Base-by-base conservation (phyloP, 1,140 invertebrate species). In the Euura saliciscinereae region DNA sequence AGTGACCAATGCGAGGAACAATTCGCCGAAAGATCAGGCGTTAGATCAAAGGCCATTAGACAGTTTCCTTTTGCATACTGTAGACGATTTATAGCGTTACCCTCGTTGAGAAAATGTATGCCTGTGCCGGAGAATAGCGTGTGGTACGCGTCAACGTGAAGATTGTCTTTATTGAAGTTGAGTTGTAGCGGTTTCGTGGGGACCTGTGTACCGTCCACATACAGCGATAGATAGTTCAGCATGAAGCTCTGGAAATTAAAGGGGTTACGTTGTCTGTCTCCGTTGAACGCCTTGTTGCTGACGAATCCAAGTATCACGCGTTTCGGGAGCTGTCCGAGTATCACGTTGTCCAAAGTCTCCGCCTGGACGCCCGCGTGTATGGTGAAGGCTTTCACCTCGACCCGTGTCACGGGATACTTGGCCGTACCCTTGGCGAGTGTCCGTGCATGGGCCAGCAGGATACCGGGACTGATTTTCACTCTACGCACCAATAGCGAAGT, bases 391-490 rank as follows among this genome's bases (percentile, higher is more conserved):
- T 85, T 86, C 6, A 84, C 76, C 75, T 85, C 84, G 4, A 80
- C 81, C 72, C 82, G 71, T 6, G 83, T 84, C 11, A 87, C 74
- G 2, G 83, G 83, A 79, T 85, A 84, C 78, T 86, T 86, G 6
- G 84, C 83, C 7, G 83, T 83, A 42, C 79, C 76, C 65, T 79
- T 71, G 0, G 81, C 75, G 70, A 86, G 75, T 13, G 82, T 77
- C 76, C 82, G 82, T 73, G 82, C 76, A 75, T 86, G 82, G 2
- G 78, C 77, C 11, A 87, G 70, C 69, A 85, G 74, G 5, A 86
- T 74, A 28, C 70, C 74, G 44, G 82, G 84, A 71, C 79, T 83
- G 8, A 85, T 82, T 74, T 82, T 79, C 7, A 74, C 76, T 75
- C 76, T 75, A 45, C 84, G 75, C 7, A 86, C 76, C n/a, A 82